Evolutionary conservation across 2,113 vertebrate genomes (phyloP).

Genomic region (Hucho hucho): DNA sequence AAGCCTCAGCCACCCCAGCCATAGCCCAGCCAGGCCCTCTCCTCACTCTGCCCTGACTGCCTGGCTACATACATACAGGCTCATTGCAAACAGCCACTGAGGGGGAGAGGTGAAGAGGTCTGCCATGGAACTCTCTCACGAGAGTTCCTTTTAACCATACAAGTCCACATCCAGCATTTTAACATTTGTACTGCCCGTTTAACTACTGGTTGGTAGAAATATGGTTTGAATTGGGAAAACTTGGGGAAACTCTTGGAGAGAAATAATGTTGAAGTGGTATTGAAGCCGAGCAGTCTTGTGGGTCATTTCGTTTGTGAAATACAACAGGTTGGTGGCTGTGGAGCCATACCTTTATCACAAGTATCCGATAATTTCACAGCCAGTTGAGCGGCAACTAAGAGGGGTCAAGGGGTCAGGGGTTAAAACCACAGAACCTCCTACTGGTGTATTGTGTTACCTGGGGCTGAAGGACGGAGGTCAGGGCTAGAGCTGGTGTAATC

Average conservation of each 20-base stretch:
- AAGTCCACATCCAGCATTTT: slow-evolving; percentile 43
- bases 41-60: slow-evolving; percentile 1
- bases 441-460: slow-evolving; percentile 70
- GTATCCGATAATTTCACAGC: slow-evolving; percentile 60
- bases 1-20: slow-evolving; percentile 2
- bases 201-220: neutral
- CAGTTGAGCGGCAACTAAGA: slow-evolving; percentile 60
- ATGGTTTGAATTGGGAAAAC: neutral
- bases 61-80: slow-evolving; percentile 14
- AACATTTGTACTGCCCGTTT: neutral
- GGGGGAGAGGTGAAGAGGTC: slow-evolving; percentile 7
- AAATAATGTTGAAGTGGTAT: neutral
- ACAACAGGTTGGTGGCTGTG: slow-evolving; percentile 14
- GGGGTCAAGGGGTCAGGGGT: slow-evolving; percentile 66
- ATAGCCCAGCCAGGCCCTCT: neutral
- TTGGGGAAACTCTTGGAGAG: neutral
- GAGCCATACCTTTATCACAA: slow-evolving; percentile 54
- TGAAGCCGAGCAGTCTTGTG: neutral
- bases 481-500: neutral
- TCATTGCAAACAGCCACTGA: slow-evolving; percentile 33
- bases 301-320: neutral
- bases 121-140: slow-evolving; percentile 29
- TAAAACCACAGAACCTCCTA: slow-evolving; percentile 74
- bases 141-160: slow-evolving; percentile 43
- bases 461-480: slow-evolving; percentile 15